Percentiles rank a stretch among this genome's conserved stretches.
Conservation (phyloP, 2,113 vertebrate species). For the Zosterops japonicus region DNA sequence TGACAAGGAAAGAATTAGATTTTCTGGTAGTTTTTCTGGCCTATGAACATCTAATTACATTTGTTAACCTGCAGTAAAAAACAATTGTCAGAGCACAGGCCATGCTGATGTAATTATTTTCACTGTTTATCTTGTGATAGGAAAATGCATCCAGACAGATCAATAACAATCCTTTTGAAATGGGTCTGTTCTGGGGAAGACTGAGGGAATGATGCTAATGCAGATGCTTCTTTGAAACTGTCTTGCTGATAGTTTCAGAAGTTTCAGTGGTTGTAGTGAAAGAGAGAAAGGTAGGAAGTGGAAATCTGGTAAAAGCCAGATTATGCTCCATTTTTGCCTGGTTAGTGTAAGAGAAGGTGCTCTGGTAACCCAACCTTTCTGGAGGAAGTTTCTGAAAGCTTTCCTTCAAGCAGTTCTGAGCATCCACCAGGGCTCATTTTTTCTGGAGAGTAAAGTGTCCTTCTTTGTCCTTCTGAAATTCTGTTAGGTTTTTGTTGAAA, state of each 20-base stretch:
- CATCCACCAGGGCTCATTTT: neutral
- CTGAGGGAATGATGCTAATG: neutral
- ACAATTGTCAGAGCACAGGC: neutral
- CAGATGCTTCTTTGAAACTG: neutral
- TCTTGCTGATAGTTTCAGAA: neutral
- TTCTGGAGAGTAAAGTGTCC: neutral
- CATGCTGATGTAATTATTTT: slow-evolving; percentile 41
- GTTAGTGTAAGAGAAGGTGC: neutral
- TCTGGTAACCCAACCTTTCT: neutral
- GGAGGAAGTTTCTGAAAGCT: neutral
- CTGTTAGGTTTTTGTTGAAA: neutral
- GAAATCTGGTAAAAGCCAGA: neutral
- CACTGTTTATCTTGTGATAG: neutral
- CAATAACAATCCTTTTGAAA: neutral
- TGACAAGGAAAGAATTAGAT: slow-evolving; percentile 5
- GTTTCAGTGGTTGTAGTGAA: neutral
- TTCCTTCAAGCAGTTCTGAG: neutral
- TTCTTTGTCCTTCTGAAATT: neutral
- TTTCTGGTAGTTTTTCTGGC: slow-evolving; percentile 2
- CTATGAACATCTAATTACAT: neutral
- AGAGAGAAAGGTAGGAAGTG: neutral
- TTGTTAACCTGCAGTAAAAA: slow-evolving; percentile 23
- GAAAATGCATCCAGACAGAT: neutral
- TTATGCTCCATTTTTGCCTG: neutral
- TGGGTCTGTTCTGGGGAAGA: neutral